phyloP scores from a whole-genome alignment of 2,113 vertebrate species.

The Sorex fumeus region DNA sequence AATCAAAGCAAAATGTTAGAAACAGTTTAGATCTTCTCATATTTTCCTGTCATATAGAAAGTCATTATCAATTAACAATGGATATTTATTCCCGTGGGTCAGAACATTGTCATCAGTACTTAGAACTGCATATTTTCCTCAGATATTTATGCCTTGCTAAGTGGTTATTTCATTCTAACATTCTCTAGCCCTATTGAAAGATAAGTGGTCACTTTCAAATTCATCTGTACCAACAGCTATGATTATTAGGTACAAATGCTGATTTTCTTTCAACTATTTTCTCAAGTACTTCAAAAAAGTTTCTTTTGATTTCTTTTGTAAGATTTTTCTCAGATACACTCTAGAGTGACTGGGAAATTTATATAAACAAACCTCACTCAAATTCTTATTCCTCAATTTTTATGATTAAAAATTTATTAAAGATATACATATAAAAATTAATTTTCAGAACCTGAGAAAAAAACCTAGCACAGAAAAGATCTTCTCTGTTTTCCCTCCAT shows the following conservation, averaged over 20 bases:
- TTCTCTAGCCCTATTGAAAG: background rate
- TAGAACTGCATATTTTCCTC: background rate
- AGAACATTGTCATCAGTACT: background rate
- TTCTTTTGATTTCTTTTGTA: background rate
- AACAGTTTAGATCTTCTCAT: background rate
- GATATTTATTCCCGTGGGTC: background rate
- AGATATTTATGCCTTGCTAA: background rate
- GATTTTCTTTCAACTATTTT: background rate
- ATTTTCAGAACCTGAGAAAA: constrained; percentile 9
- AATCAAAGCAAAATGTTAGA: background rate
- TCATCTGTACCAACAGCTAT: background rate
- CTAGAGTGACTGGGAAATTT: constrained; percentile 2
- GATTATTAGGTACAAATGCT: background rate
- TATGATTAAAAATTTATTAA: constrained; percentile 1
- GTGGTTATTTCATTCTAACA: background rate
- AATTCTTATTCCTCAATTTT: background rate
- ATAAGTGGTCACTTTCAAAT: background rate
- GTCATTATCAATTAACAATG: background rate
- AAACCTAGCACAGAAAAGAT: background rate
- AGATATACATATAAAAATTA: constrained; percentile 14
- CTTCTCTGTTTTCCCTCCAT: background rate
- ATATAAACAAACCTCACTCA: background rate
- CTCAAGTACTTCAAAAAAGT: background rate
- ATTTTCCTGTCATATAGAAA: background rate
- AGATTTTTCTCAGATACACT: background rate